These are phyloP conservation scores for Pseudoatta argentina DNA, from an alignment of 1,140 invertebrate species.

Conservation along the genomic window DNA sequence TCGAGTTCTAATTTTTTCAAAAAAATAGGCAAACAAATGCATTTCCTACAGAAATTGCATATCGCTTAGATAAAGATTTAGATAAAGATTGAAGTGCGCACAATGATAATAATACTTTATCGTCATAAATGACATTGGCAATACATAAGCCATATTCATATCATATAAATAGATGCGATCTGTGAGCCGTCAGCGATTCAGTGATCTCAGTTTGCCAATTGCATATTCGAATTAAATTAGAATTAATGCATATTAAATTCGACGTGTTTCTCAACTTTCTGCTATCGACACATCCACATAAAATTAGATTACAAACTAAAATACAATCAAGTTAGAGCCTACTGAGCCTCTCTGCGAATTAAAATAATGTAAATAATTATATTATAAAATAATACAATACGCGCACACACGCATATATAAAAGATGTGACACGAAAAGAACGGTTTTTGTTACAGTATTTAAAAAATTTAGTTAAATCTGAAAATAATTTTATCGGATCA, in stretches of 20 bases:
- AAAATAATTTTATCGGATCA: too few relatives aligned
- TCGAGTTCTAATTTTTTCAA: not conserved
- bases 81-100: constrained; percentile 35
- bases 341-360: not conserved
- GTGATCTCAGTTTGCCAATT: constrained; percentile 5
- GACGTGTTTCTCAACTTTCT: not conserved
- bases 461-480: too few relatives aligned
- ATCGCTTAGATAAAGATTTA: not conserved
- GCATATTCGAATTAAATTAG: not conserved
- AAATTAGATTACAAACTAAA: not conserved
- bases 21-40: not conserved
- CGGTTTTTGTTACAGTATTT: too few relatives aligned
- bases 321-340: not conserved
- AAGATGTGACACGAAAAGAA: too few relatives aligned
- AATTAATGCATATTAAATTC: constrained; percentile 22
- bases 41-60: constrained; percentile 19
- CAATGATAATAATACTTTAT: constrained; percentile 2
- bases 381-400: constrained; percentile 1
- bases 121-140: not conserved
- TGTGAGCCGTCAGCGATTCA: not conserved
- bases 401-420: too few relatives aligned
- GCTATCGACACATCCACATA: not conserved
- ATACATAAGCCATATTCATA: not conserved
- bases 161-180: constrained; percentile 14
- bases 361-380: not conserved